phyloP scores from a whole-genome alignment of 53 echinoderm and acorn worm species.

The Paelopatides confundens region DNA sequence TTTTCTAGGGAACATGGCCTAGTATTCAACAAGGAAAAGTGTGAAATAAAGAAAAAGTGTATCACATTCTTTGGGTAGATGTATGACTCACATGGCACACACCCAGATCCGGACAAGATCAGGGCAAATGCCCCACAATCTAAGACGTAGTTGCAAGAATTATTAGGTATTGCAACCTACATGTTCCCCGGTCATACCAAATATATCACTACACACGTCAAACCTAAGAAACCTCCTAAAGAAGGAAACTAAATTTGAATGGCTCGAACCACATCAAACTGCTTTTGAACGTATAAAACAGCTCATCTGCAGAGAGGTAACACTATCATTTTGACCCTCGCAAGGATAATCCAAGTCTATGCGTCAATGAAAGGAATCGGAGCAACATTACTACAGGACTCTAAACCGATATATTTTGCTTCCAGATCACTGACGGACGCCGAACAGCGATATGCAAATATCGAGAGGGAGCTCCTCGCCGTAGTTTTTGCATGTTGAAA shows the following conservation, averaged over 20 bases:
- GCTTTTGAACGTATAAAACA: slow-evolving; percentile 55
- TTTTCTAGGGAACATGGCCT: slow-evolving; percentile 54
- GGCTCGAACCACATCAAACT: slow-evolving; percentile 41
- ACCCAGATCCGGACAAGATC: slow-evolving; percentile 1
- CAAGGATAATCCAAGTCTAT: slow-evolving; percentile 69
- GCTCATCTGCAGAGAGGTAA: slow-evolving; percentile 54
- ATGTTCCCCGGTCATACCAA: slow-evolving; percentile 40
- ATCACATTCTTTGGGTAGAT: slow-evolving; percentile 49
- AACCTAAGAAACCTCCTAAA: slow-evolving; percentile 36
- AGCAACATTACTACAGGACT: slow-evolving; percentile 58
- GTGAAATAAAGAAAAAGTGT: slow-evolving; percentile 47
- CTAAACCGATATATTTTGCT: slow-evolving; percentile 53
- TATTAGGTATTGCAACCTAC: slow-evolving; percentile 68
- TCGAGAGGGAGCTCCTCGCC: slow-evolving; percentile 65
- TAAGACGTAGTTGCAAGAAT: slow-evolving; percentile 47
- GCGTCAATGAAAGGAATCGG: slow-evolving; percentile 63
- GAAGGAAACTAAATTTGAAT: slow-evolving; percentile 52
- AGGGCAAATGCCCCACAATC: not conserved
- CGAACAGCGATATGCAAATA: slow-evolving; percentile 68
- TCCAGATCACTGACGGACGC: slow-evolving; percentile 57
- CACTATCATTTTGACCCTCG: slow-evolving; percentile 64
- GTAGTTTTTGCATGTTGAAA: slow-evolving; percentile 72
- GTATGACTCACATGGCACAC: slow-evolving; percentile 14
- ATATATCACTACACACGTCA: not conserved
- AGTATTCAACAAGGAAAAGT: slow-evolving; percentile 64